These are phyloP conservation scores for Apodemia zela DNA, from an alignment of 2,888 invertebrate species.

Conservation along the genomic window DNA sequence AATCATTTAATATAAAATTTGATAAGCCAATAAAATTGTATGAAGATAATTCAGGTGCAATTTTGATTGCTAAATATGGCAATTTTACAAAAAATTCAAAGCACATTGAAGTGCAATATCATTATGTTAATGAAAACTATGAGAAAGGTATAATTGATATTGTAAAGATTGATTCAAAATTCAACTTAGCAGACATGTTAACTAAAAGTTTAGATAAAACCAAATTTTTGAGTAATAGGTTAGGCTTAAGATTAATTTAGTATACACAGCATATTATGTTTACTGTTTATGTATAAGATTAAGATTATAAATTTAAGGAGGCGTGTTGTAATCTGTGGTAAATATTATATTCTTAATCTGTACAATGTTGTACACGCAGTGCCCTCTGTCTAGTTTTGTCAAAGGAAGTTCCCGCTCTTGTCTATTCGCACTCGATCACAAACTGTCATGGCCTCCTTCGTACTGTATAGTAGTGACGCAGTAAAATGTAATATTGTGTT, in stretches of 20 bases:
- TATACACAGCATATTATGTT: too few relatives aligned
- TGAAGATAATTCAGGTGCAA: slow-evolving; percentile 31
- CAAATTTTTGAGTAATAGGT: slow-evolving; percentile 18
- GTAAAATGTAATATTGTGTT: too few relatives aligned
- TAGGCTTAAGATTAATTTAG: not conserved
- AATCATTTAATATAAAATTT: slow-evolving; percentile 21
- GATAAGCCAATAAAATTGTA: slow-evolving; percentile 28
- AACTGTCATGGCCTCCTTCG: too few relatives aligned
- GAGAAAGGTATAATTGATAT: slow-evolving; percentile 27
- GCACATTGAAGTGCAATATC: slow-evolving; percentile 29
- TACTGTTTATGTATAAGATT: slow-evolving; percentile 11
- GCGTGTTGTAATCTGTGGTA: not conserved
- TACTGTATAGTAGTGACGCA: too few relatives aligned
- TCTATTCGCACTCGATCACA: too few relatives aligned
- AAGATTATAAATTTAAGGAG: slow-evolving; percentile 18
- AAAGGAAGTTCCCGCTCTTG: too few relatives aligned
- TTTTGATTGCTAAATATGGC: slow-evolving; percentile 28
- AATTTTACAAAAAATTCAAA: slow-evolving; percentile 30
- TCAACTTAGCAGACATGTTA: slow-evolving; percentile 36
- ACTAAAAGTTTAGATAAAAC: slow-evolving; percentile 25
- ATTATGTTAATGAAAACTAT: slow-evolving; percentile 21
- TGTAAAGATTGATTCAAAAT: slow-evolving; percentile 31
- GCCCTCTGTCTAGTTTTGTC: too few relatives aligned
- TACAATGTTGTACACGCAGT: too few relatives aligned
- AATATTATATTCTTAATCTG: slow-evolving; percentile 6